Conservation (phyloP, 2,113 vertebrate genomes). For the Edolisoma coerulescens region DNA sequence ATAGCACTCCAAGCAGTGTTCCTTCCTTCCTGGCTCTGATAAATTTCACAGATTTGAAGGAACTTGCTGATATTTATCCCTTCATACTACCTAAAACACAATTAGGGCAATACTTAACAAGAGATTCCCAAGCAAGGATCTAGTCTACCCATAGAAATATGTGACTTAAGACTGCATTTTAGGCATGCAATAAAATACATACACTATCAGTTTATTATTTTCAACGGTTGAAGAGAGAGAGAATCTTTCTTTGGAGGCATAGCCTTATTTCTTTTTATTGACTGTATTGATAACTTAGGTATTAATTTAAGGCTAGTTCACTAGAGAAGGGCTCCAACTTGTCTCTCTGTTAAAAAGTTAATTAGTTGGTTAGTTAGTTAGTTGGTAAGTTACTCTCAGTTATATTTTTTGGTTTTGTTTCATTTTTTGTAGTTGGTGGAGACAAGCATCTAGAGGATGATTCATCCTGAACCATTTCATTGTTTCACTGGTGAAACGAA, state of each 20-base stretch:
- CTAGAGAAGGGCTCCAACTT: neutral
- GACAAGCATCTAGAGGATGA: neutral
- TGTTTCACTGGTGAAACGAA: neutral
- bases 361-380: neutral
- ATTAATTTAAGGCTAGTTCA: neutral
- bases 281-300: neutral
- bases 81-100: neutral
- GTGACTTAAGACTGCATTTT: neutral
- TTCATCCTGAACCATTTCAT: neutral
- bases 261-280: neutral
- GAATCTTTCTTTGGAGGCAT: neutral
- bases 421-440: neutral
- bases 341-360: neutral
- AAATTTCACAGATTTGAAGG: neutral
- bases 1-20: neutral
- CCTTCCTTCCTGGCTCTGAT: neutral
- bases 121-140: neutral
- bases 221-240: neutral
- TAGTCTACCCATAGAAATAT: neutral
- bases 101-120: neutral
- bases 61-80: neutral
- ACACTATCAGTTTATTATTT: neutral
- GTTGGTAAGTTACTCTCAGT: neutral
- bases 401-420: neutral
- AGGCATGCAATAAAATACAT: neutral